Evolutionary conservation across 1,140 invertebrate genomes (phyloP).

Genomic region (Cyclargus thomasi): DNA sequence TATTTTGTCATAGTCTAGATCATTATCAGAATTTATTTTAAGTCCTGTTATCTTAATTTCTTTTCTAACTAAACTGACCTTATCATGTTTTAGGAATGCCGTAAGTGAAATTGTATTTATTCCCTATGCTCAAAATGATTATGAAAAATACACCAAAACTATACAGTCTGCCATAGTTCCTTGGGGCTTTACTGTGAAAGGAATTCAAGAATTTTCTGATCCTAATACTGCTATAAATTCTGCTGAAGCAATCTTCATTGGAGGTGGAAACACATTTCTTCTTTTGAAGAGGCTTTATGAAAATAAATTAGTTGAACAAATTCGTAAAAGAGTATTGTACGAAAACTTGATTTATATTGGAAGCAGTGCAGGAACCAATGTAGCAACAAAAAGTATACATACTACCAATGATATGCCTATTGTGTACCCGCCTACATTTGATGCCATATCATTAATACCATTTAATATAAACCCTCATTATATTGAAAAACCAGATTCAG

Average conservation of each 20-base stretch:
- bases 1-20: no score
- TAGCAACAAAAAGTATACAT: slow-evolving; percentile 84
- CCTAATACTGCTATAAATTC: slow-evolving; percentile 76
- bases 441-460: slow-evolving; percentile 83
- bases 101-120: slow-evolving; percentile 83
- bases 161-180: slow-evolving; percentile 77
- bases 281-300: slow-evolving; percentile 84
- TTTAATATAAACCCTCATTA: slow-evolving; percentile 94
- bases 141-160: slow-evolving; percentile 81
- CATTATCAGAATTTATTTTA: slow-evolving; percentile 17
- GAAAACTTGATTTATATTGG: slow-evolving; percentile 86
- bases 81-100: slow-evolving; percentile 73
- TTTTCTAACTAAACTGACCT: slow-evolving; percentile 15
- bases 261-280: slow-evolving; percentile 87
- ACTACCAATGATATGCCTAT: slow-evolving; percentile 94
- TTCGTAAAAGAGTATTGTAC: slow-evolving; percentile 78
- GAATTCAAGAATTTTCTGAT: slow-evolving; percentile 78
- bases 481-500: slow-evolving; percentile 78
- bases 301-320: slow-evolving; percentile 79
- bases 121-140: slow-evolving; percentile 83
- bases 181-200: slow-evolving; percentile 80
- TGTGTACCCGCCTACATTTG: slow-evolving; percentile 83
- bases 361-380: slow-evolving; percentile 89
- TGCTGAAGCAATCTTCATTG: slow-evolving; percentile 84
- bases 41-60: slow-evolving; percentile 19